A percentile compares a stretch with the other conserved stretches of the same genome.
Conservation (phyloP, 2,797 vertebrate species). For the Antennarius maculatus region DNA sequence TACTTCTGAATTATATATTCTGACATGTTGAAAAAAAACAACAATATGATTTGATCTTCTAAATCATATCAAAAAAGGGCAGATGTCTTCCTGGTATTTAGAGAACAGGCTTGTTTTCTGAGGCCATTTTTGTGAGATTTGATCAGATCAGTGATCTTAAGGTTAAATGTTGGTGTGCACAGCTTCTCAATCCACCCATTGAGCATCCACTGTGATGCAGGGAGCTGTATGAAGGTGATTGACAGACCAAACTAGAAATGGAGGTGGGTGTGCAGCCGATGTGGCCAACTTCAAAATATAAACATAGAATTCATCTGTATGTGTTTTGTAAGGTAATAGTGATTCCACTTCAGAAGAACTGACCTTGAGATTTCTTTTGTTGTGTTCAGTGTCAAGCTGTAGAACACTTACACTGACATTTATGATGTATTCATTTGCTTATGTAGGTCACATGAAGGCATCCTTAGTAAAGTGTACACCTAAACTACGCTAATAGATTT, state of each 20-base stretch:
- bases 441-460: too few relatives aligned
- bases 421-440: too few relatives aligned
- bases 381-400: not conserved
- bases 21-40: not conserved
- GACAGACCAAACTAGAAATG: constrained; percentile 1
- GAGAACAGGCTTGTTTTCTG: constrained; percentile 1
- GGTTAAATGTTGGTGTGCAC: constrained; percentile 28
- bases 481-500: too few relatives aligned
- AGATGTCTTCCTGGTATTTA: not conserved
- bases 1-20: too few relatives aligned
- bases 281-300: constrained; percentile 7
- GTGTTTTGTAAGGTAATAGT: too few relatives aligned
- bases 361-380: not conserved
- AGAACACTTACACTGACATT: too few relatives aligned
- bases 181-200: constrained; percentile 2
- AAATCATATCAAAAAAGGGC: not conserved
- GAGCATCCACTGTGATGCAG: constrained; percentile 9
- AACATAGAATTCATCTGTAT: too few relatives aligned
- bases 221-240: not conserved
- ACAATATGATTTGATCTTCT: not conserved
- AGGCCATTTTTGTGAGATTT: constrained; percentile 25
- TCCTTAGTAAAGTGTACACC: too few relatives aligned
- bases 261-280: constrained; percentile 57
- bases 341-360: not conserved
- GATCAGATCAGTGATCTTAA: constrained; percentile 29